Evolutionary conservation across 1,140 invertebrate genomes (phyloP), one percentile per base, ranked within the genome.

Genomic region (Atta texana): DNA sequence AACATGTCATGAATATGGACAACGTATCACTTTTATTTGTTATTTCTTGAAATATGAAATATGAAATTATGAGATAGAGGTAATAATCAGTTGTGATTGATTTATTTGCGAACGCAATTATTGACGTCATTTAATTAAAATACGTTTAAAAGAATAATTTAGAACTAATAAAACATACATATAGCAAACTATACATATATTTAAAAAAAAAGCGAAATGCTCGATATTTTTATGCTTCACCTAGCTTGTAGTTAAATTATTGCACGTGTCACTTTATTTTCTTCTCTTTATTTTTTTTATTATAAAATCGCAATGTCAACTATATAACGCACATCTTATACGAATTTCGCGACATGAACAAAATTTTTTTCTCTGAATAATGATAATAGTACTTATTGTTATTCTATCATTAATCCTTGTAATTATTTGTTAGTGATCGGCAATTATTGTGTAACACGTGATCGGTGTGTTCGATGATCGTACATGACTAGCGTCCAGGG

Each of bases 321-420:
- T 74, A 14, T n/a, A 28, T 24, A n/a, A 24, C 3, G 12, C 14
- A 44, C 3, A 63, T 44, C 16, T 18, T 16, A 24, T 8, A 6
- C 6, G 1, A 7, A 39, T 57, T 57, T 2, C 8, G 3, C 28
- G 16, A 3, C 16, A 57, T 10, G 10, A 31, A 66, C 34, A 31
- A 57, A 71, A 7, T 34, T 34, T 51, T 31, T 14, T 4, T 85
- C 10, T 5, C 10, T 5, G 28, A n/a, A 12, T 18, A 28, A 28
- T n/a, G 18, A 10, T 61, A 18, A 68, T 44, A 69, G 5, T 10
- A 10, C 34, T 18, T 44, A 44, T 69, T 69, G 39, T 4, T 2
- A 5, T 49, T 69, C 18, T 87, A 81, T 91, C 85, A 85, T 92
- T 90, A 92, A 91, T 90, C 87, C 80, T 85, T 77, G 81, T 88